phyloP scores from a whole-genome alignment of 1,140 invertebrate genomes.

The Neodiprion pinetum region DNA sequence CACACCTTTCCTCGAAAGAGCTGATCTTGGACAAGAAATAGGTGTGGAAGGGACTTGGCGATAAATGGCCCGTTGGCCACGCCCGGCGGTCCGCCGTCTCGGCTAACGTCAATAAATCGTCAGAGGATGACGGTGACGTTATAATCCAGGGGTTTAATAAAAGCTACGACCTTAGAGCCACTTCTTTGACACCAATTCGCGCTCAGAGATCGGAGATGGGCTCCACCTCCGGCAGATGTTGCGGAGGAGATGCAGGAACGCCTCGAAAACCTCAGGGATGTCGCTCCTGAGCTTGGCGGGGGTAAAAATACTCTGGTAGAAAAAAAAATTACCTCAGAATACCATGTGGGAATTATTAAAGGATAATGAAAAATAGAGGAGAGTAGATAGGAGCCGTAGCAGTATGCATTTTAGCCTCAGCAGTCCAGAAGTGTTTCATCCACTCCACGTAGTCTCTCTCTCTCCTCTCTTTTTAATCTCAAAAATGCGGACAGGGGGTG shows the following conservation, averaged over 20 bases:
- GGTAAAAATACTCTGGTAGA: background rate
- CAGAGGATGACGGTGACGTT: constrained; percentile 46
- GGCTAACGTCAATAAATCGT: constrained; percentile 41
- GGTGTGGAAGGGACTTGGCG: background rate
- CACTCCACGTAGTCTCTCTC: too few relatives aligned
- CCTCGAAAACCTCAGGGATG: background rate
- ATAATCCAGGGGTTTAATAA: constrained; percentile 42
- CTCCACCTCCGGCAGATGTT: background rate
- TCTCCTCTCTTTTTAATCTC: too few relatives aligned
- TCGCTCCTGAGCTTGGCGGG: background rate
- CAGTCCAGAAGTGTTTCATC: too few relatives aligned
- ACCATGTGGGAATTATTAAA: too few relatives aligned
- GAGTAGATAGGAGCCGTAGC: too few relatives aligned
- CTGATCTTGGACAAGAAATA: too few relatives aligned
- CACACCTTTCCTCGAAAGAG: too few relatives aligned
- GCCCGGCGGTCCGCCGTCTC: constrained; percentile 8
- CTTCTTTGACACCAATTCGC: constrained; percentile 24
- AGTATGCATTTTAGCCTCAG: too few relatives aligned
- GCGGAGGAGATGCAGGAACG: background rate
- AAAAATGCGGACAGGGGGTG: too few relatives aligned
- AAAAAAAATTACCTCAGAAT: background rate
- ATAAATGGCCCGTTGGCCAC: constrained; percentile 20
- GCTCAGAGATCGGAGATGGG: background rate
- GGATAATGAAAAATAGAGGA: too few relatives aligned
- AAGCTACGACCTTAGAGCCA: constrained; percentile 22